Conservation (phyloP, 2,888 invertebrate genomes). For the Plebejus argus region DNA sequence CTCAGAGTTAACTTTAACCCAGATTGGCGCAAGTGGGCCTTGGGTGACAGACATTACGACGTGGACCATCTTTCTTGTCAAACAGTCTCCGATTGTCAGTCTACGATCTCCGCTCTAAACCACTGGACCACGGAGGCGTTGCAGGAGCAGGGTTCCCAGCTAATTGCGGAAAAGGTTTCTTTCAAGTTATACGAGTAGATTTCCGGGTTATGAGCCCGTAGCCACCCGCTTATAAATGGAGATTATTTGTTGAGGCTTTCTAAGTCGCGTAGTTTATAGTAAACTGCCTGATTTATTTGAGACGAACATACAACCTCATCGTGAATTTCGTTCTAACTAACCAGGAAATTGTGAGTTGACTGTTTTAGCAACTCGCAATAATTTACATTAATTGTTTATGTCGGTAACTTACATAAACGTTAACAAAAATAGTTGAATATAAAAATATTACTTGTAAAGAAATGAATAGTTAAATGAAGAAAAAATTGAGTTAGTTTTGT, state of each 20-base stretch:
- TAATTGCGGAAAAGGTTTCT: neutral
- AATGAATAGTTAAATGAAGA: no score
- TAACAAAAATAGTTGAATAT: neutral
- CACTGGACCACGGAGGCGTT: no score
- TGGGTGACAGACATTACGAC: no score
- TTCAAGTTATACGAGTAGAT: neutral
- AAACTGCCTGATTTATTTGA: neutral
- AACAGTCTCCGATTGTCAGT: no score
- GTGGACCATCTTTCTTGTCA: no score
- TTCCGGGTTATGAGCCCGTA: conserved; percentile 4
- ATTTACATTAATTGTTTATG: neutral
- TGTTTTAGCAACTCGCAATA: neutral
- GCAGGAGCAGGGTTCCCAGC: no score
- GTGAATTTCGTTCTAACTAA: neutral
- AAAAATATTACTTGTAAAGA: no score
- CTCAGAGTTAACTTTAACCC: no score
- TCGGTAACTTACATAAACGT: neutral
- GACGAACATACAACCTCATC: neutral
- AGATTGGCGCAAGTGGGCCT: no score
- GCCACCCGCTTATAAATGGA: neutral
- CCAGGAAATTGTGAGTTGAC: conserved; percentile 4
- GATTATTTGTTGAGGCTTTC: neutral
- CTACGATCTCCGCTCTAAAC: no score
- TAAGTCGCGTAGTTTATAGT: neutral
- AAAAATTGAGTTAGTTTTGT: no score